Evolutionary conservation across 1,140 invertebrate genomes (phyloP), one percentile per base, ranked within the genome.

Genomic region (Drosophila erecta): DNA sequence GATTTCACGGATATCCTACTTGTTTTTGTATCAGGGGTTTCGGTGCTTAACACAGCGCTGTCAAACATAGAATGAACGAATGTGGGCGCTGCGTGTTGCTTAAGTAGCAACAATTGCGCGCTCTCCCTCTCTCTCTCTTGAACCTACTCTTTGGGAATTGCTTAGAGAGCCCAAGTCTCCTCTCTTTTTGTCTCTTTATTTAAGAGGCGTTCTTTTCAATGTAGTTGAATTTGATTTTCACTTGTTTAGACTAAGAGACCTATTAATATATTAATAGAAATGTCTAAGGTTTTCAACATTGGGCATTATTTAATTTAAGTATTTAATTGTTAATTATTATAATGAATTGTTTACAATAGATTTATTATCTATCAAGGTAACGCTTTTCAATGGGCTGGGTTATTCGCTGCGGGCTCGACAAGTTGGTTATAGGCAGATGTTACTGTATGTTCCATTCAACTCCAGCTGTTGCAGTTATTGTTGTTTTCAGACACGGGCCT

Each of bases 381-480:
- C 22, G 40, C 51, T 56, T 3, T 10, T 4, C 3, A 14, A 15
- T 15, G 10, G 7, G 10, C 3, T 14, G 10, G 12, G 3, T 10
- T 17, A 30, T n/a, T 30, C 50, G 20, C 22, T 41, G 59, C 35
- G 59, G 51, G 58, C 51, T 24, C 53, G 15, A 61, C 24, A 30
- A 55, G 10, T 22, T 15, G 3, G 22, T 27, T 22, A 15, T 14
- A 22, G 59, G 47, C 61, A 69, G 61, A 30, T 66, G 60, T 50
- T 54, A 37, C 37, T 53, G 47, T 22, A 22, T 57, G 51, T 80
- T 80, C 64, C 72, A 76, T 81, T 81, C 78, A 80, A 56, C 53
- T 73, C 70, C 79, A 81, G 72, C 78, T 80, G 78, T 81, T 81
- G 77, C 78, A 75, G 57, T 72, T 78, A 55, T 51, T 56, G 50